phyloP scores from a whole-genome alignment of 2,113 vertebrate genomes.

The Festucalex cinctus region DNA sequence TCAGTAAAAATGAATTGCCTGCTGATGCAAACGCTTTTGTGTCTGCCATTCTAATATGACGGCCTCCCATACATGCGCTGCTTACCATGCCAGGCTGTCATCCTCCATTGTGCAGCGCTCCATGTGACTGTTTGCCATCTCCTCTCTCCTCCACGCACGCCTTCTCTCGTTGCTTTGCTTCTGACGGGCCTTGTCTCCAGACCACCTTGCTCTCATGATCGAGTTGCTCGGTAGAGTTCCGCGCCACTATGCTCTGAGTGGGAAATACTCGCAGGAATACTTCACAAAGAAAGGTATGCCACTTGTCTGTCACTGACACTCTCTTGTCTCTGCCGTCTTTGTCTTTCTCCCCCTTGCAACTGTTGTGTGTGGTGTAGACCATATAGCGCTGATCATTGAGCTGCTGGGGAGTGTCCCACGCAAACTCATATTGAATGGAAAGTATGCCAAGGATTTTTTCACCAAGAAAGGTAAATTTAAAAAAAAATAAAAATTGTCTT shows the following conservation, averaged over 20 bases:
- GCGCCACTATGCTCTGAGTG: conserved; percentile 88
- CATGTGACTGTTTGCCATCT: conserved; percentile 32
- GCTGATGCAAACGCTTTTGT: conserved; percentile 14
- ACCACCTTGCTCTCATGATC: conserved; percentile 77
- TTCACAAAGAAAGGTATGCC: conserved; percentile 96
- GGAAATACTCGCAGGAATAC: conserved; percentile 98
- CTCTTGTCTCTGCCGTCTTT: conserved; percentile 65
- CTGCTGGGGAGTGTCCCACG: conserved; percentile 93
- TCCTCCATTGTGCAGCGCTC: conserved; percentile 33
- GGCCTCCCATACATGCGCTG: conserved; percentile 15
- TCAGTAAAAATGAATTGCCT: neutral
- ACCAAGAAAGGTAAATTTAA: conserved; percentile 97
- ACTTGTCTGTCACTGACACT: conserved; percentile 48
- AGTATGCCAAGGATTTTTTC: conserved; percentile 99
- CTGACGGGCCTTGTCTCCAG: conserved; percentile 68
- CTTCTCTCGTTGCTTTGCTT: conserved; percentile 11
- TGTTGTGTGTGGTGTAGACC: conserved; percentile 75
- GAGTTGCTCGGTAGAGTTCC: conserved; percentile 96
- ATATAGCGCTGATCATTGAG: conserved; percentile 98
- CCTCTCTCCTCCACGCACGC: conserved; percentile 9
- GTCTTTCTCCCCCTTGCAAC: conserved; percentile 40
- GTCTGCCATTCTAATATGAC: conserved; percentile 3
- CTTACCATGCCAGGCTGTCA: conserved; percentile 29
- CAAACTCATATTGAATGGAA: conserved; percentile 90
- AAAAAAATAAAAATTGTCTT: neutral